phyloP scores from a whole-genome alignment of 1,140 invertebrate genomes.

The Calliphora vicina region DNA sequence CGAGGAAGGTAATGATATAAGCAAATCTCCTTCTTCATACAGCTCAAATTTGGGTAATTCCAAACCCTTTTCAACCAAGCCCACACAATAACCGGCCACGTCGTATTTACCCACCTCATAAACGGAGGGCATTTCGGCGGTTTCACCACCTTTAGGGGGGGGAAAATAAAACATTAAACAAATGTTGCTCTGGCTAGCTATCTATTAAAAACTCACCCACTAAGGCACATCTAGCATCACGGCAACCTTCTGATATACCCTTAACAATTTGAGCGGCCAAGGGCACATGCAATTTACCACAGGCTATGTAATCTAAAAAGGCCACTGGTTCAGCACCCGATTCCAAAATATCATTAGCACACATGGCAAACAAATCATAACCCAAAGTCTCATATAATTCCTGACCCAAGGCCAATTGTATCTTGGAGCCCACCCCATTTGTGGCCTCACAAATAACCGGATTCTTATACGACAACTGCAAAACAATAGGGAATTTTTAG shows the following conservation, averaged over 20 bases:
- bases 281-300: conserved; percentile 81
- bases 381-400: conserved; percentile 87
- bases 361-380: conserved; percentile 97
- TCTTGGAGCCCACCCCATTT: conserved; percentile 93
- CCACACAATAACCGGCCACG: conserved; percentile 92
- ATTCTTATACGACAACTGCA: conserved; percentile 71
- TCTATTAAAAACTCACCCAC: conserved; percentile 70
- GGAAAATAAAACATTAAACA: conserved; percentile 6
- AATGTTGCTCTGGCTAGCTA: background rate
- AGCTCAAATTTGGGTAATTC: conserved; percentile 73
- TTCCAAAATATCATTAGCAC: conserved; percentile 95
- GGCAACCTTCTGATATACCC: conserved; percentile 89
- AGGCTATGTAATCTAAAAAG: conserved; percentile 97
- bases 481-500: background rate
- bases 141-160: conserved; percentile 81
- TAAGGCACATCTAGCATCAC: conserved; percentile 84
- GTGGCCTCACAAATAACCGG: conserved; percentile 89
- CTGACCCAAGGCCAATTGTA: conserved; percentile 86
- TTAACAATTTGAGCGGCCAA: conserved; percentile 79
- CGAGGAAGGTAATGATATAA: conserved; percentile 83
- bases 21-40: conserved; percentile 76
- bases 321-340: conserved; percentile 95
- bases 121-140: conserved; percentile 94
- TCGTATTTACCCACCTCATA: conserved; percentile 86
- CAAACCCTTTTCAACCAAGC: conserved; percentile 77